These are phyloP conservation scores for Perdix hodgsoniae DNA, from an alignment of 2,797 vertebrate genomes.

Conservation along the genomic window DNA sequence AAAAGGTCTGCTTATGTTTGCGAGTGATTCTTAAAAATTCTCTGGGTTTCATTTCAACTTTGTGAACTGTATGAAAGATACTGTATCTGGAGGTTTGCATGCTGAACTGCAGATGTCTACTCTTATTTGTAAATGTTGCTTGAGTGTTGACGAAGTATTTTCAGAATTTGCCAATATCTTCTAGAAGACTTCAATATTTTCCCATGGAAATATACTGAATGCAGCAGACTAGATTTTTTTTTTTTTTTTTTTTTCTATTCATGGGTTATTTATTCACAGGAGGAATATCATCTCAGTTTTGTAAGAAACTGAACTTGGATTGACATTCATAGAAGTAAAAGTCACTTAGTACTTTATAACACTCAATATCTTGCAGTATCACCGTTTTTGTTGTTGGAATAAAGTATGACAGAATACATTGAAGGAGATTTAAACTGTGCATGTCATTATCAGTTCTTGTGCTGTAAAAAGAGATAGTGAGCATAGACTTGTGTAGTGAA, in stretches of 20 bases:
- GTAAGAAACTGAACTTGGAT: constrained; percentile 9
- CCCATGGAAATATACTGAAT: background rate
- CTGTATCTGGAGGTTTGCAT: background rate
- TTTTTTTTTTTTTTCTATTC: constrained; percentile 31
- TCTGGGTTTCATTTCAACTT: background rate
- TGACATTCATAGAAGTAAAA: constrained; percentile 38
- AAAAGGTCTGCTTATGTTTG: background rate
- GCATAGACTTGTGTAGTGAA: constrained; percentile 22
- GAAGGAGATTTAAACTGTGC: constrained; percentile 32
- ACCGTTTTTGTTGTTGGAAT: constrained; percentile 53
- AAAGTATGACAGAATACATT: constrained; percentile 53
- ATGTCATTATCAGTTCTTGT: constrained; percentile 3
- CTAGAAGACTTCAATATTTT: background rate
- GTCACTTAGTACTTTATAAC: constrained; percentile 14
- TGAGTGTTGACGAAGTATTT: constrained; percentile 3
- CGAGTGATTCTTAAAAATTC: background rate
- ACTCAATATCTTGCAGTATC: constrained; percentile 44
- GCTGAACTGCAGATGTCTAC: background rate
- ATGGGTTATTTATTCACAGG: constrained; percentile 29
- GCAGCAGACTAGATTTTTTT: background rate
- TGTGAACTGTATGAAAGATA: background rate
- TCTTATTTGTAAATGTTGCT: background rate
- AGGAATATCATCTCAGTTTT: constrained; percentile 17
- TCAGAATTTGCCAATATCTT: background rate
- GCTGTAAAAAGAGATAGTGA: constrained; percentile 33